These are phyloP conservation scores for Callimorpha dominula DNA, from an alignment of 2,888 invertebrate species.

Conservation along the genomic window DNA sequence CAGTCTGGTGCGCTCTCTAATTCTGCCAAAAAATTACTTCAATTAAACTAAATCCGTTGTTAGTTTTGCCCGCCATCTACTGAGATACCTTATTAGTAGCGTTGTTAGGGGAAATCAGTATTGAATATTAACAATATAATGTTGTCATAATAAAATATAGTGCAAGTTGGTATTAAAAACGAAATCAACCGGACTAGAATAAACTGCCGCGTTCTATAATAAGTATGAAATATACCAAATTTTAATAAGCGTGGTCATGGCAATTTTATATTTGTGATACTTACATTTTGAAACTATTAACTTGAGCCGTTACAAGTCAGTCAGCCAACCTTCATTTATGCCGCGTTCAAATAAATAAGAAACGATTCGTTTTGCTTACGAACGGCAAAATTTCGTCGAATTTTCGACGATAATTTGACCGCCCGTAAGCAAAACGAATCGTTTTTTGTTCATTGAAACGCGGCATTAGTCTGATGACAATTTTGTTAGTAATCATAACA, in stretches of 20 bases:
- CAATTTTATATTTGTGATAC: neutral
- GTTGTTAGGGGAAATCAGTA: neutral
- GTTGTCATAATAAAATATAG: neutral
- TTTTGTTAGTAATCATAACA: no score
- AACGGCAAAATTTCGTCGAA: no score
- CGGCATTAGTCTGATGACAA: no score
- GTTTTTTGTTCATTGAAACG: no score
- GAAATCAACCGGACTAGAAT: no score
- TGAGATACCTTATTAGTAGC: neutral
- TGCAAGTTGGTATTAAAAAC: neutral
- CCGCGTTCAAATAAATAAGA: no score
- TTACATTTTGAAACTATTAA: neutral
- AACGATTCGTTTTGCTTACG: no score
- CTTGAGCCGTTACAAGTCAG: no score
- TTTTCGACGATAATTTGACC: no score
- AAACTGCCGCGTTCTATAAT: neutral
- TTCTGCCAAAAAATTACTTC: neutral
- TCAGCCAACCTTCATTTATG: no score
- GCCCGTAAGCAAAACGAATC: no score
- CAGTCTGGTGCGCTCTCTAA: neutral
- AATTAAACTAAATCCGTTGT: neutral
- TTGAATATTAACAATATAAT: neutral
- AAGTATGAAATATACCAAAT: neutral
- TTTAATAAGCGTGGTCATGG: neutral
- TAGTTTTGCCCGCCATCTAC: neutral